Conservation (phyloP, 2,888 invertebrate genomes). For the Leptinotarsa tumamoca region DNA sequence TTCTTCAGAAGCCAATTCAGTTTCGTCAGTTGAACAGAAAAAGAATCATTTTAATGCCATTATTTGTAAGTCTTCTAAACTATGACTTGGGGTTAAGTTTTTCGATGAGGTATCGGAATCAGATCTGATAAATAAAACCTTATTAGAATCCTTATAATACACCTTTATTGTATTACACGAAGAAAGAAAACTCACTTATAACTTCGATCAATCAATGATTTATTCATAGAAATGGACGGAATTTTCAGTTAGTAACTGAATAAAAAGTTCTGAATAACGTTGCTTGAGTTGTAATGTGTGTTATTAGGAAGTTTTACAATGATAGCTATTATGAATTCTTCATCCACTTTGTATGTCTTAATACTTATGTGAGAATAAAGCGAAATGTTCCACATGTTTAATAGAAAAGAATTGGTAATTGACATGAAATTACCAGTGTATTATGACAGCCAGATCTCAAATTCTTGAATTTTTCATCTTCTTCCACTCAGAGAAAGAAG, state of each 20-base stretch:
- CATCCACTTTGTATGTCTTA: constrained; percentile 34
- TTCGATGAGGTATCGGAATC: constrained; percentile 58
- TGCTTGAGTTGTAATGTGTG: constrained; percentile 28
- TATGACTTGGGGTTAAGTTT: constrained; percentile 59
- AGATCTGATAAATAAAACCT: constrained; percentile 49
- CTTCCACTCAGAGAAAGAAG: not conserved
- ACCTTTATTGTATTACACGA: constrained; percentile 37
- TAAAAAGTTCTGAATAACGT: constrained; percentile 31
- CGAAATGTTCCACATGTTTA: constrained; percentile 48
- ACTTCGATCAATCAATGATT: constrained; percentile 18
- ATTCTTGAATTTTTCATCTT: no score
- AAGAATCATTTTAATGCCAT: constrained; percentile 32
- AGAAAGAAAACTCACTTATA: constrained; percentile 40
- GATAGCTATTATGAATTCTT: constrained; percentile 38
- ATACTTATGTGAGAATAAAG: constrained; percentile 31
- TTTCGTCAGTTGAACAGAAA: not conserved
- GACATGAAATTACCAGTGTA: constrained; percentile 21
- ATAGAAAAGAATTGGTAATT: constrained; percentile 55
- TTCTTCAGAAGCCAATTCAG: not conserved
- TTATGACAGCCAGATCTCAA: not conserved
- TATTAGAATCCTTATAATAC: constrained; percentile 47
- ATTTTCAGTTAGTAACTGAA: constrained; percentile 22
- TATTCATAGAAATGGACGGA: constrained; percentile 22
- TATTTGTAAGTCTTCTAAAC: constrained; percentile 56
- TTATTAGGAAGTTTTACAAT: constrained; percentile 33